Percentiles rank a stretch among this genome's conserved stretches.
These are phyloP conservation scores for Timandra comae DNA, from an alignment of 2,888 invertebrate species.

Conservation along the genomic window DNA sequence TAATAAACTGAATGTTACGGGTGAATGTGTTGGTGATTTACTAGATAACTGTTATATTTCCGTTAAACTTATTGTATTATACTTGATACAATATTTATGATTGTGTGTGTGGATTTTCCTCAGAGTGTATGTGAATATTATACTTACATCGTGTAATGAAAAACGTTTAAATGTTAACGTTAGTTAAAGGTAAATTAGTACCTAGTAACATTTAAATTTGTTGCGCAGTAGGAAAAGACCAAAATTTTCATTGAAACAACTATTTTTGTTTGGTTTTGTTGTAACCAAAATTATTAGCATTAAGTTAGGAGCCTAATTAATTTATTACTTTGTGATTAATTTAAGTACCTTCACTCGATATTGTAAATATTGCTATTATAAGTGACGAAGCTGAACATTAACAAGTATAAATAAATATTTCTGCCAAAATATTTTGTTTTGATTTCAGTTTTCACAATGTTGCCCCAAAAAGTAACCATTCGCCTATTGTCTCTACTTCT, in stretches of 20 bases:
- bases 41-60: conserved; percentile 8
- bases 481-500: conserved; percentile 30
- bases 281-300: conserved; percentile 62
- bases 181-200: conserved; percentile 54
- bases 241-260: conserved; percentile 44
- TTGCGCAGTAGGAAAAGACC: conserved; percentile 49
- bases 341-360: conserved; percentile 65
- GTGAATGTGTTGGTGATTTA: conserved; percentile 26
- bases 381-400: conserved; percentile 69
- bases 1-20: conserved; percentile 51
- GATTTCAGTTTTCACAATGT: conserved; percentile 23
- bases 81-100: not conserved
- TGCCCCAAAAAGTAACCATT: conserved; percentile 21
- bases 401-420: conserved; percentile 75
- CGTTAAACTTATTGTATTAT: not conserved
- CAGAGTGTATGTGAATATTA: conserved; percentile 19
- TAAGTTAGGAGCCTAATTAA: conserved; percentile 61
- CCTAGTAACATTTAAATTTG: conserved; percentile 37
- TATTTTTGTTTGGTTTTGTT: conserved; percentile 43
- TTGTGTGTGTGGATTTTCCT: conserved; percentile 17
- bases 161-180: conserved; percentile 50
- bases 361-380: conserved; percentile 67
- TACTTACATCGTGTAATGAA: conserved; percentile 39
- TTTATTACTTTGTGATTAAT: conserved; percentile 67
- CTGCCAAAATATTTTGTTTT: conserved; percentile 69